Evolutionary conservation across 1,140 invertebrate genomes (phyloP), one percentile per base, ranked within the genome.

Genomic region (Pararge aegeria): DNA sequence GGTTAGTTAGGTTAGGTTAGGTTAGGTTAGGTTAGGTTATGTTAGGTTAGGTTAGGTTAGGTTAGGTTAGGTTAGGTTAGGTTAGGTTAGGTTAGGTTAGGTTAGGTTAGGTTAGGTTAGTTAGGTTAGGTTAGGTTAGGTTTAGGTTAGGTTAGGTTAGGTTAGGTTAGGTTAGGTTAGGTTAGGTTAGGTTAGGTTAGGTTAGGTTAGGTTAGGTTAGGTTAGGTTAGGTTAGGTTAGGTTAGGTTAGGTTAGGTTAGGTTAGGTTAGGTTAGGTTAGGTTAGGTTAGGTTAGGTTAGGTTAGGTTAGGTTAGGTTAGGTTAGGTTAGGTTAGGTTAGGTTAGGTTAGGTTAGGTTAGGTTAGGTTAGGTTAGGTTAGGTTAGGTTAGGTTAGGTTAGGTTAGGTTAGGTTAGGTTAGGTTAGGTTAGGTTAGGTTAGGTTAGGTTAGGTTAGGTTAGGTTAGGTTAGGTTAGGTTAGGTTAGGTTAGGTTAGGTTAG

Each of bases 101-200:
- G 40, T 42, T 42, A 42, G 40, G 40, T 42, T 42, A 42, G 40
- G 40, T 42, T 42, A 42, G 40, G 40, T 42, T 42, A 42, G 40
- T 42, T 42, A 42, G 40, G 40, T 42, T 42, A 42, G 40, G 40
- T 42, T 42, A 42, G 40, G 40, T 42, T 42, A 42, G 40, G 40
- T 42, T n/a, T 42, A 42, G 40, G 40, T 42, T 42, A 42, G 40
- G 40, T 42, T 42, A 42, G 40, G 40, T 42, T 42, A 42, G 40
- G 40, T 42, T 42, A 42, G 40, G 40, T 42, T 42, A 42, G 40
- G 40, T 42, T 42, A 42, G 40, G 40, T 42, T 42, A 42, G 40
- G 40, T 42, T 42, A 42, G 40, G 40, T 42, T 42, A 42, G 40
- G 40, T 42, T 42, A 42, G 40, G 40, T 42, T 42, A 42, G 40